These are phyloP conservation scores for Dermochelys coriacea DNA, from an alignment of 2,797 vertebrate genomes.

Conservation along the genomic window DNA sequence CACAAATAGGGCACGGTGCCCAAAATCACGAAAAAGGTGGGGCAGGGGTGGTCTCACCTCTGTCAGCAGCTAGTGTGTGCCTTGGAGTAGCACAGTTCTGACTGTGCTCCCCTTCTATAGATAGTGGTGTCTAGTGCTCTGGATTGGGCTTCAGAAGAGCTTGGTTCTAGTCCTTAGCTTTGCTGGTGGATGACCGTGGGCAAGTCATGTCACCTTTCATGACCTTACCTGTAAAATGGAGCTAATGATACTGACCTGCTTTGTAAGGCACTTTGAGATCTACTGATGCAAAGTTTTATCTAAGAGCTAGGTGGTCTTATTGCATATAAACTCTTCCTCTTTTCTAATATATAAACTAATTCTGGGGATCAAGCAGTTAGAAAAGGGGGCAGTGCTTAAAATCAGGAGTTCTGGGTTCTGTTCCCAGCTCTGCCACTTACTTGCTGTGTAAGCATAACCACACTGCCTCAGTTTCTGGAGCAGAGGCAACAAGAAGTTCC, in stretches of 20 bases:
- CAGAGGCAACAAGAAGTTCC: not conserved
- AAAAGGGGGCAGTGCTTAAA: not conserved
- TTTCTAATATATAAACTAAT: not conserved
- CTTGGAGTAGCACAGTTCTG: not conserved
- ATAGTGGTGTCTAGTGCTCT: not conserved
- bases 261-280: not conserved
- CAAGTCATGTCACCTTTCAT: not conserved
- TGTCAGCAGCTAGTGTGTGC: not conserved
- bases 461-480: not conserved
- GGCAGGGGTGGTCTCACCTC: not conserved
- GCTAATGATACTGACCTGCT: not conserved
- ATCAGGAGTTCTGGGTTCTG: not conserved
- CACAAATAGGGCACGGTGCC: conserved; percentile 16
- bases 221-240: not conserved
- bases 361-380: not conserved
- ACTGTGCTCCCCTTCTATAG: not conserved
- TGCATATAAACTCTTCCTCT: not conserved
- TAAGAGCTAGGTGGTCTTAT: not conserved
- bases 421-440: not conserved
- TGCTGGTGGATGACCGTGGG: not conserved
- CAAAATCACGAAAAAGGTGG: not conserved
- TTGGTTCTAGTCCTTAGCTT: not conserved
- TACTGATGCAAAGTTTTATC: not conserved
- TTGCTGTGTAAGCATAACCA: not conserved
- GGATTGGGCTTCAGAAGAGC: not conserved